Percentiles rank a stretch among this genome's conserved stretches.
phyloP scores from a whole-genome alignment of 2,888 invertebrate species.

The Loripinus fragilis region DNA sequence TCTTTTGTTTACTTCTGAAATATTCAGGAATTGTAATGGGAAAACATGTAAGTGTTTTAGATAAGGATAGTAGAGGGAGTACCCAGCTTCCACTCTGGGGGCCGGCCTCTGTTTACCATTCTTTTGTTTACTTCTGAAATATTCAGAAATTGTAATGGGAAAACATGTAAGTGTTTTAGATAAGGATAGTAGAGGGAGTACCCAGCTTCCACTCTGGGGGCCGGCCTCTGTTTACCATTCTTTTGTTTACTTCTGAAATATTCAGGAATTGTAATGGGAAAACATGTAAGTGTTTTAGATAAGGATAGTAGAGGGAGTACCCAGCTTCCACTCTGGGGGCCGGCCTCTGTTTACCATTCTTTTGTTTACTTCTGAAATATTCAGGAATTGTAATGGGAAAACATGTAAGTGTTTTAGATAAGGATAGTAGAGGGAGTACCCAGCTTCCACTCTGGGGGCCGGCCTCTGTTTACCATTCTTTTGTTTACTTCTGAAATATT shows the following conservation, averaged over 20 bases:
- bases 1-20: conserved; percentile 44
- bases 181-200: conserved; percentile 74
- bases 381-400: no score
- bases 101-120: conserved; percentile 51
- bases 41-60: no score
- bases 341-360: conserved; percentile 47
- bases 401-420: no score
- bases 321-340: conserved; percentile 61
- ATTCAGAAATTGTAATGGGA: no score
- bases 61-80: conserved; percentile 73
- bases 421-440: conserved; percentile 73
- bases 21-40: no score
- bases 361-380: conserved; percentile 40
- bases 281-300: no score
- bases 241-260: conserved; percentile 44
- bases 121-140: conserved; percentile 43
- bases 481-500: conserved; percentile 39
- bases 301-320: conserved; percentile 72
- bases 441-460: conserved; percentile 57
- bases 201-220: conserved; percentile 62
- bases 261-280: no score
- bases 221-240: conserved; percentile 48
- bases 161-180: no score
- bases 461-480: conserved; percentile 50
- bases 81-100: conserved; percentile 63